phyloP scores from a whole-genome alignment of 2,113 vertebrate genomes.

The Gambusia affinis region DNA sequence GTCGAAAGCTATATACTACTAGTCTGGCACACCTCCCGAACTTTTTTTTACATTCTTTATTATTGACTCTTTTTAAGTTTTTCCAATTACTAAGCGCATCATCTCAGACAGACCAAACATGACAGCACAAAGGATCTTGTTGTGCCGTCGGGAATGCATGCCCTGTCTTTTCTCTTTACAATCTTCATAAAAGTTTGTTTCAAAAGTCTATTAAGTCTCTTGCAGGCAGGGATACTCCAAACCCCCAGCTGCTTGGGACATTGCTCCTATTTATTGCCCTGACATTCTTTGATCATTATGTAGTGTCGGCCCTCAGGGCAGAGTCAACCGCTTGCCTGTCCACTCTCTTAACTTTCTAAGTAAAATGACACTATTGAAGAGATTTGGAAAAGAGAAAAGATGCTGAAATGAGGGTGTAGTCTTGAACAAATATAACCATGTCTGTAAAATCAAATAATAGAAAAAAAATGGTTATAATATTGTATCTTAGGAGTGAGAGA shows the following conservation, averaged over 20 bases:
- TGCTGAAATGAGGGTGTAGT: constrained; percentile 27
- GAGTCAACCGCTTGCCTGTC: constrained; percentile 50
- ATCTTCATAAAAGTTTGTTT: constrained; percentile 45
- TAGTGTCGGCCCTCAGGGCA: constrained; percentile 47
- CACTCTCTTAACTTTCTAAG: constrained; percentile 50
- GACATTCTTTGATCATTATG: constrained; percentile 67
- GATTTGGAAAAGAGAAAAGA: background rate
- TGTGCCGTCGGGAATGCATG: constrained; percentile 39
- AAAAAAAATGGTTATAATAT: constrained; percentile 6
- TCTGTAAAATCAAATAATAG: constrained; percentile 47
- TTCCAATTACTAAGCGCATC: constrained; percentile 44
- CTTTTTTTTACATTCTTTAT: constrained; percentile 19
- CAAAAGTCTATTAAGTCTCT: constrained; percentile 50
- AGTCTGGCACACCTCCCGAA: background rate
- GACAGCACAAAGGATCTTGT: constrained; percentile 49
- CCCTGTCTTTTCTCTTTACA: constrained; percentile 52
- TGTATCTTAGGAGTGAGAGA: background rate
- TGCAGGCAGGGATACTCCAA: constrained; percentile 20
- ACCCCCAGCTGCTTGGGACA: constrained; percentile 43
- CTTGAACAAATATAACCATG: constrained; percentile 38
- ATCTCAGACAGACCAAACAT: constrained; percentile 50
- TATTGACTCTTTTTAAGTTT: constrained; percentile 26
- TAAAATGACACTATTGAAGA: constrained; percentile 44
- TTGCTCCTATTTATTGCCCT: constrained; percentile 61
- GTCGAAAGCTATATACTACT: background rate